Evolutionary conservation across 2,113 vertebrate species (phyloP), one percentile per base, ranked within the genome.

Genomic region (Oncorhynchus tshawytscha): DNA sequence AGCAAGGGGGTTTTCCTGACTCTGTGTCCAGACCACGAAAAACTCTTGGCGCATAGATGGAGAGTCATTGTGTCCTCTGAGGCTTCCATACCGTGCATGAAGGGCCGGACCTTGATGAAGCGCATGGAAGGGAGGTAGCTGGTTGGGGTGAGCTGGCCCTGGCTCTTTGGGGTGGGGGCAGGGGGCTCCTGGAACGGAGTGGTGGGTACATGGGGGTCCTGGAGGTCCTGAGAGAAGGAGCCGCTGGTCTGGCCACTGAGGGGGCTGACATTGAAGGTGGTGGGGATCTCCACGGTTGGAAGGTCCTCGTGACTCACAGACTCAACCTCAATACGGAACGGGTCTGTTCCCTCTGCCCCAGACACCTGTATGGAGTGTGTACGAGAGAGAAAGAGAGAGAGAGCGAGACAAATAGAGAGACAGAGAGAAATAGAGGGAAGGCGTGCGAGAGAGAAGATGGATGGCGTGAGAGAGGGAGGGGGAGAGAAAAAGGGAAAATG

Each of bases 71-170:
- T 18, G 13, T 54, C 15, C 16, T 54, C 16, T 54, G 51, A 15
- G 51, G 59, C 34, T 15, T 45, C 22, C 81, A 67, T 81, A 88
- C 87, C 81, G 12, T 81, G 5, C 3, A 77, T 11, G 29, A 83
- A 85, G 39, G 87, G 87, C 72, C 75, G 81, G 57, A 88, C 82
- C 71, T 88, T 88, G 70, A 83, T 85, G 48, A 86, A 54, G 51
- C 51, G 51, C 51, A 15, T 54, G 51, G 51, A 15, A 54, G 51
- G 51, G 4, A 5, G 15, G 3, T 3, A 54, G 16, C 51, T 54
- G 51, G 51, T 4, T 24, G 70, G 82, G 45, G 75, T 15, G 70
- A 39, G 16, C 70, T 67, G n/a, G 60, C 70, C 51, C 69, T 71
- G 69, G 69, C 57, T 29, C 49, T 60, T 51, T 34, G 34, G 24